Percentiles rank a stretch among this genome's conserved stretches.
Conservation (phyloP, 2,888 invertebrate species). For the Schizaphis graminum region DNA sequence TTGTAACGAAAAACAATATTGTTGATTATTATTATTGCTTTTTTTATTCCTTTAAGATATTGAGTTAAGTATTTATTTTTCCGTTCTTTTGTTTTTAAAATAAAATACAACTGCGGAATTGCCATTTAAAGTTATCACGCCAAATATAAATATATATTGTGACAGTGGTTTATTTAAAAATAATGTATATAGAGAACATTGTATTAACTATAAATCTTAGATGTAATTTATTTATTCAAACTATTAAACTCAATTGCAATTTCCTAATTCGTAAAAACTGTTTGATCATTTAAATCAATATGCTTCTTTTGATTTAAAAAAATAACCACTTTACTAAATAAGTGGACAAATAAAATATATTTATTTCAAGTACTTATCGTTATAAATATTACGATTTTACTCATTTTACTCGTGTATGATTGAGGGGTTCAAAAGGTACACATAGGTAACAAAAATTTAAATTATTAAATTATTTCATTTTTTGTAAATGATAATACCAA, state of each 20-base stretch:
- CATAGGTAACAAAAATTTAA: not conserved
- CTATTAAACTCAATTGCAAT: not conserved
- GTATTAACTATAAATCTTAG: conserved; percentile 18
- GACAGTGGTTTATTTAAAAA: not conserved
- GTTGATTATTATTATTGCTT: conserved; percentile 7
- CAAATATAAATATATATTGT: not conserved
- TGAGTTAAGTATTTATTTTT: conserved; percentile 4
- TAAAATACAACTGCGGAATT: not conserved
- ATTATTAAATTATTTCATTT: too few species aligned
- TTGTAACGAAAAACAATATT: not conserved
- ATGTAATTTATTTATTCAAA: not conserved
- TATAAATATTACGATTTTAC: not conserved
- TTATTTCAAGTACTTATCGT: not conserved
- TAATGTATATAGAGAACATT: not conserved
- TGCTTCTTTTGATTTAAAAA: not conserved
- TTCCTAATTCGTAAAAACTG: not conserved
- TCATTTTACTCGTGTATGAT: not conserved
- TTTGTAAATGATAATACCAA: not conserved
- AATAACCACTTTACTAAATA: not conserved
- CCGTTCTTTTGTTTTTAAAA: not conserved
- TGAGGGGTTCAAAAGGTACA: not conserved
- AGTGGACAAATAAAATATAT: not conserved
- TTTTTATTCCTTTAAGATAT: not conserved
- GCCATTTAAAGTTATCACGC: not conserved
- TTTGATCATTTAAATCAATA: not conserved